Base-by-base conservation (phyloP, 2,888 invertebrate species). In the Volucella zonaria region DNA sequence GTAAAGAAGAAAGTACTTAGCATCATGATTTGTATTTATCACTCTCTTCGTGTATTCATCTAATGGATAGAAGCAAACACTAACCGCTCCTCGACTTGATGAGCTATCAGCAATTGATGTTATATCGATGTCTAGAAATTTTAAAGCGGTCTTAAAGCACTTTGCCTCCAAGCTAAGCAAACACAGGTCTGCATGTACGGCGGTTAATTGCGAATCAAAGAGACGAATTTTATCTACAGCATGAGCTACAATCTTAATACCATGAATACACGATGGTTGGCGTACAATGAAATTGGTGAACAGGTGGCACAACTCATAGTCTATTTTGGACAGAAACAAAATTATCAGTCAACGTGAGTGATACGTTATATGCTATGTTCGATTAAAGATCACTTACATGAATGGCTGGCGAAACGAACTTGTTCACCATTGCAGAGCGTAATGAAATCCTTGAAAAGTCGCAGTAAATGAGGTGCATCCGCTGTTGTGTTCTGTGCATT, bases 141-240 rank as follows among this genome's bases (percentile, higher is more conserved):
- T 95, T 64, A 98, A 92, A 3, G 98, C 97, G 54, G 98, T 96
- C 90, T 97, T 97, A 92, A 98, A 95, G 91, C 97, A 96, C 92
- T 98, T 98, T 58, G 98, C 95, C 80, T 97, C 92, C 64, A 99
- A 93, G 92, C 98, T 98, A 15, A 99, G 93, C 92, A 97, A 97
- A 90, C 97, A 98, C 70, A 99, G 93, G 92, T 98, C 97, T 14
- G 97, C 96, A 92, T 99, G 99, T 87, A 99, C 95, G 2, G 98
- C 96, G 42, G 98, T 99, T 86, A 99, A 93, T 91, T 98, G 98
- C 12, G 97, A 95, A 88, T 97, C 96, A 92, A 95, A 95, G 18
- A 96, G 92, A 90, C 97, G 96, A 87, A 98, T 95, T 92, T 98
- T 98, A 87, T 95, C 94, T 87, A 98, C 97, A 14, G 98, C 98